Evolutionary conservation across 1,140 invertebrate genomes (phyloP), one percentile per base, ranked within the genome.

Genomic region (Conus ventricosus): DNA sequence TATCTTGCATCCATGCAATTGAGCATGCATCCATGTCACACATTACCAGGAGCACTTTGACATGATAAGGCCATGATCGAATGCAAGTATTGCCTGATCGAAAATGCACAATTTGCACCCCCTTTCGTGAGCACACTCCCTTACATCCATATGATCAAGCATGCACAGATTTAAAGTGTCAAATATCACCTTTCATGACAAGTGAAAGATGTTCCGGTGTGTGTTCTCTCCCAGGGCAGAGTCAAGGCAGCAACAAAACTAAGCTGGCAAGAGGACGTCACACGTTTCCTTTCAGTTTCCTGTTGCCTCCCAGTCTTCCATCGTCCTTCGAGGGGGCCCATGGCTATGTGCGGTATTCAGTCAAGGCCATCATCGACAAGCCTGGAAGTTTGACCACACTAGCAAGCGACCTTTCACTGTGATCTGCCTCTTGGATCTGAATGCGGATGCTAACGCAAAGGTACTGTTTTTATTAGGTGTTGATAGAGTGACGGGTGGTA

Each of bases 291-390:
- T 96, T 96, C 89, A 90, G 92, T n/a, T 95, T 96, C 88, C 91
- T 92, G 54, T 93, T 96, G 25, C 95, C 96, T 25, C 92, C 91
- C 11, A 94, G 94, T 88, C 91, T 96, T 8, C 96, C 96, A 5
- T 95, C 95, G 4, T 96, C 95, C 11, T 96, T 95, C 92, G 94
- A 95, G 88, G 94, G 95, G 54, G 78, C 91, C 0, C 91, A 93
- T 87, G 96, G 96, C 20, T 93, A 95, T 85, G 94, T 96, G 6
- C 91, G 95, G 1, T 96, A 96, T 91, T 93, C 91, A 54, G 93
- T 94, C 20, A 94, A 95, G 78, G 95, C 93, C 13, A 94, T 92
- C n/a, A 93, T 96, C n/a, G 95, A 96, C 89, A 94, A 95, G 78
- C 94, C 3, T 93, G 93, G 89, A 92, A 93, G 67, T 93, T 94